Evolutionary conservation across 2,797 vertebrate species (phyloP), one percentile per base, ranked within the genome.

Genomic region (Sebastiscus tertius): DNA sequence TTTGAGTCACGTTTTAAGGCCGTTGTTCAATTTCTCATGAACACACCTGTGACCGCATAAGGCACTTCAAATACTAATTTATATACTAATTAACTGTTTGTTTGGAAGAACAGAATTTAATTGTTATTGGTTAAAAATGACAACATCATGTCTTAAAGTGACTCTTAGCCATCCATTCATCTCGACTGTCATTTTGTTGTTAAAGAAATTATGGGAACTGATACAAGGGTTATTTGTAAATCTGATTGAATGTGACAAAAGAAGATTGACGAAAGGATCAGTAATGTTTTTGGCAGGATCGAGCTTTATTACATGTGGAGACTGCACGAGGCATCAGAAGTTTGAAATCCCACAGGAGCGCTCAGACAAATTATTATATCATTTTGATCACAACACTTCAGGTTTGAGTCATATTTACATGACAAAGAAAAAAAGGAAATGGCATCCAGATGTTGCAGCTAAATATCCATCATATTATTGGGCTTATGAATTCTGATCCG

Each of bases 321-420:
- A 31, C 67, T 16, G 29, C 33, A 24, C 24, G 4, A 75, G 42
- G 77, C 67, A 54, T 79, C 75, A 68, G 49, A 75, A 56, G 69
- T 76, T 64, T 62, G 58, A 76, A 79, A 72, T 80, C 86, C 85
- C 33, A 14, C 63, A 55, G 72, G 87, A 80, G 20, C 11, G 55
- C 69, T 75, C 59, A 54, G 75, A 81, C 70, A 88, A 80, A 84
- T 90, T 72, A 84, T 90, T 31, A 66, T 65, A 68, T 52, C 9
- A 16, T 75, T 74, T 73, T 81, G 58, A 85, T 85, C 67, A 16
- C 1, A 66, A 54, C 63, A 22, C 67, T 54, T 68, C 36, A 16
- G 33, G 46, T 88, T 56, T 68, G 39, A 79, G 20, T 67, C 8
- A 1, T 72, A 72, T 83, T 89, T 80, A 60, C 55, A 61, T 12